Percentiles rank a stretch among this genome's conserved stretches.
These are phyloP conservation scores for Orgyia antiqua DNA, from an alignment of 2,888 invertebrate species.

Conservation along the genomic window DNA sequence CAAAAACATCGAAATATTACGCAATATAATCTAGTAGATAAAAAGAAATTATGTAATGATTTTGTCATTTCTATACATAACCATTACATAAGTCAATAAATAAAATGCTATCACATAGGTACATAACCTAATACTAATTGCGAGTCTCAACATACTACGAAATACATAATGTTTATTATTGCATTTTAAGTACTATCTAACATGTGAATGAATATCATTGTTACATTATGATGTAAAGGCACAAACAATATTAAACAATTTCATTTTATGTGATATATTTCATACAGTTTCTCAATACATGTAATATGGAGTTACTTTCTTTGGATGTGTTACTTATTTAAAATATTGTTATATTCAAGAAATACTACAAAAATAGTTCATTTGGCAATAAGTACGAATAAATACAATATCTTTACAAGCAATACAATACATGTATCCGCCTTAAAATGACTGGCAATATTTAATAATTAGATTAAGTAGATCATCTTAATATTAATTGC, in stretches of 20 bases:
- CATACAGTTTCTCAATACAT: constrained; percentile 18
- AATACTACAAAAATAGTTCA: constrained; percentile 73
- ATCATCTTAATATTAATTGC: constrained; percentile 24
- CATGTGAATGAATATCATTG: constrained; percentile 18
- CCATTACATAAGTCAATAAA: constrained; percentile 28
- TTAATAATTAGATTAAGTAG: constrained; percentile 28
- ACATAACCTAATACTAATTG: constrained; percentile 35
- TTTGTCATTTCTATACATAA: constrained; percentile 8
- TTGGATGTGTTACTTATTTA: constrained; percentile 25
- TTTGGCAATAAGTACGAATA: constrained; percentile 54
- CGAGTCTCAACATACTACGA: constrained; percentile 36
- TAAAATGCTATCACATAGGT: constrained; percentile 45
- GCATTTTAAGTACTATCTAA: constrained; percentile 51
- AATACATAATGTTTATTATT: constrained; percentile 34
- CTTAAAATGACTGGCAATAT: constrained; percentile 23
- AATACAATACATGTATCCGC: constrained; percentile 14
- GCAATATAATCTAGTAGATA: constrained; percentile 33
- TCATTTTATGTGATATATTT: constrained; percentile 29
- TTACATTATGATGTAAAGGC: constrained; percentile 64
- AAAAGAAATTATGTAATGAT: constrained; percentile 22
- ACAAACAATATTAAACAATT: constrained; percentile 63
- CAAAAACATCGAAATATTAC: constrained; percentile 58
- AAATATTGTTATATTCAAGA: constrained; percentile 48
- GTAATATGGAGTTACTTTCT: constrained; percentile 22
- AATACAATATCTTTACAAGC: constrained; percentile 31